phyloP scores from a whole-genome alignment of 2,888 invertebrate species.

The Busseola fusca region DNA sequence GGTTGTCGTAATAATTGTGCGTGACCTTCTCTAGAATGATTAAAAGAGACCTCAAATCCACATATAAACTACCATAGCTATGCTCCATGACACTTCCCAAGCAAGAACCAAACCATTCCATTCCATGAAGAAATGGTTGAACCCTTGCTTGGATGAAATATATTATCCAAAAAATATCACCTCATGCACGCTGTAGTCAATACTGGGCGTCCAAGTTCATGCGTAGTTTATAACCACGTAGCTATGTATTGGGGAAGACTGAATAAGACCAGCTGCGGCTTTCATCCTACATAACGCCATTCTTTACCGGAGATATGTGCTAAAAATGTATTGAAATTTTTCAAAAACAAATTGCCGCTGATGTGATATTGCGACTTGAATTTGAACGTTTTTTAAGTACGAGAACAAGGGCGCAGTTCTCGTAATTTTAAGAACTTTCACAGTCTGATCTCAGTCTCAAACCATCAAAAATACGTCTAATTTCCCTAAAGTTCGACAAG shows the following conservation, averaged over 20 bases:
- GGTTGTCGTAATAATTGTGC: not conserved
- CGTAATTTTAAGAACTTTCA: too few relatives aligned
- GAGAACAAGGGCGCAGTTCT: too few relatives aligned
- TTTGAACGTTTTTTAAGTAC: too few relatives aligned
- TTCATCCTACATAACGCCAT: not conserved
- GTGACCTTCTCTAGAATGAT: constrained; percentile 3
- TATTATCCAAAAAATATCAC: constrained; percentile 43
- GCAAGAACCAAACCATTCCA: constrained; percentile 6
- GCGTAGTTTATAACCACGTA: constrained; percentile 23
- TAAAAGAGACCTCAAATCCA: constrained; percentile 3
- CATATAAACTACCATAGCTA: not conserved
- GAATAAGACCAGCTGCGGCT: constrained; percentile 34
- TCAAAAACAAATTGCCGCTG: too few relatives aligned
- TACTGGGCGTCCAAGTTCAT: constrained; percentile 13
- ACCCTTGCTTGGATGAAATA: constrained; percentile 26
- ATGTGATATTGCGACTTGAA: too few relatives aligned
- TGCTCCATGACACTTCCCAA: constrained; percentile 1
- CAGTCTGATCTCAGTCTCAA: too few relatives aligned
- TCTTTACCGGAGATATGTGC: not conserved
- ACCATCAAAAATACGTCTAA: too few relatives aligned
- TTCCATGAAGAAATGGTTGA: too few relatives aligned
- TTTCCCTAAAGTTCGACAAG: too few relatives aligned
- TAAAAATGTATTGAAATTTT: not conserved
- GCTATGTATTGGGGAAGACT: constrained; percentile 20
- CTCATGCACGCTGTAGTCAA: constrained; percentile 18